Percentiles rank a stretch among this genome's conserved stretches.
These are phyloP conservation scores for Callaeas wilsoni DNA, from an alignment of 2,113 vertebrate species.

Conservation along the genomic window DNA sequence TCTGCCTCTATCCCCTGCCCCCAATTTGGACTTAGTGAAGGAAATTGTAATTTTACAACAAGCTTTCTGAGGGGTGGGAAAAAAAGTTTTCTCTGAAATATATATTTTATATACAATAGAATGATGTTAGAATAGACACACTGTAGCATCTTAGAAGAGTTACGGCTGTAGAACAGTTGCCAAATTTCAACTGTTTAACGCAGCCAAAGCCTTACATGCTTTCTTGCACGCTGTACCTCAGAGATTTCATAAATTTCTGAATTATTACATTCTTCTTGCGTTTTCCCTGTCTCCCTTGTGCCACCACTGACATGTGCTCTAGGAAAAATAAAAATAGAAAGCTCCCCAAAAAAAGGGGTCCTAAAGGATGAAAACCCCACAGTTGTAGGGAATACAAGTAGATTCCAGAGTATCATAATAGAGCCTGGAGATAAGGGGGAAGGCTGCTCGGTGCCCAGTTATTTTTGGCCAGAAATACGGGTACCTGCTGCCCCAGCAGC, in stretches of 20 bases:
- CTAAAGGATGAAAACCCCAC: background rate
- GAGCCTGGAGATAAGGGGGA: background rate
- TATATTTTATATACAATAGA: background rate
- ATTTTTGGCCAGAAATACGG: background rate
- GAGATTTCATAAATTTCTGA: background rate
- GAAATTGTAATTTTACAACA: background rate
- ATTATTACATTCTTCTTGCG: slow-evolving; percentile 4
- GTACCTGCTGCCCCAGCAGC: background rate
- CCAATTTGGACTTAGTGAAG: background rate
- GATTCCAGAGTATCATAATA: background rate
- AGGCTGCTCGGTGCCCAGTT: background rate
- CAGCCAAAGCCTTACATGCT: background rate
- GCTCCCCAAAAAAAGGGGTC: background rate
- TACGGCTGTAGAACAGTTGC: background rate
- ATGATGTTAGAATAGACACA: background rate
- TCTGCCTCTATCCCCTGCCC: rapidly evolving
- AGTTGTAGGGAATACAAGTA: background rate
- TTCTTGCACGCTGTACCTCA: background rate
- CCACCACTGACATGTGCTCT: background rate
- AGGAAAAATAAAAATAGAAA: background rate
- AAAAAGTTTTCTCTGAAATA: background rate
- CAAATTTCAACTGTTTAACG: background rate
- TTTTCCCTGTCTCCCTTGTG: background rate
- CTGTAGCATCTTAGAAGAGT: background rate
- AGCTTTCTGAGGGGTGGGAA: background rate